These are phyloP conservation scores for Plecturocebus donacophilus DNA, from an alignment of 2,113 vertebrate genomes.

Conservation along the genomic window DNA sequence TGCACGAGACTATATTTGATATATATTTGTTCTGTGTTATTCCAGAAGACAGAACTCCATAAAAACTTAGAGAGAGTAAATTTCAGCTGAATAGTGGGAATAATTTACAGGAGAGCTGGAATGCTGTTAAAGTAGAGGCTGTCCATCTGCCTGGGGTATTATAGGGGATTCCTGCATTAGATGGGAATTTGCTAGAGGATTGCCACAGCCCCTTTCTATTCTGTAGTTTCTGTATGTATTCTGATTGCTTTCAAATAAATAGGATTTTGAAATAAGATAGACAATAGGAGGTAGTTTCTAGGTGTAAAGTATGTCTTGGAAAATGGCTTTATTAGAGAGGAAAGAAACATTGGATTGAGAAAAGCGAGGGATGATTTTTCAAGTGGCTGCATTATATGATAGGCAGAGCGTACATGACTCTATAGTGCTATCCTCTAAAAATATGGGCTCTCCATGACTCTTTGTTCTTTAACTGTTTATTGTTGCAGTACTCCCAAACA, in stretches of 20 bases:
- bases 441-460: not conserved
- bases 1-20: not conserved
- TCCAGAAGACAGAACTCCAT: not conserved
- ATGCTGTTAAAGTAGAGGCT: not conserved
- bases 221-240: not conserved
- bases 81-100: not conserved
- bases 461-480: slow-evolving; percentile 44
- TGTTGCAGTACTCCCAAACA: slow-evolving; percentile 22
- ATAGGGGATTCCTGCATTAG: not conserved
- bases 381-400: not conserved
- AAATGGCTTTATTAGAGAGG: not conserved
- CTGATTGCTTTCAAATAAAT: slow-evolving; percentile 23
- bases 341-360: not conserved
- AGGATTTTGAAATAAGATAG: not conserved
- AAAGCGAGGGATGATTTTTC: not conserved
- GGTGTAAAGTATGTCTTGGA: not conserved
- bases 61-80: not conserved
- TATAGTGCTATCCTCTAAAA: not conserved
- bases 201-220: not conserved
- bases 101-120: not conserved
- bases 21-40: not conserved
- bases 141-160: not conserved
- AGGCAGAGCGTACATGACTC: not conserved
- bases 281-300: not conserved
- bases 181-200: not conserved